These are phyloP conservation scores for Xiphophorus birchmanni DNA, from an alignment of 2,797 vertebrate genomes.

Conservation along the genomic window DNA sequence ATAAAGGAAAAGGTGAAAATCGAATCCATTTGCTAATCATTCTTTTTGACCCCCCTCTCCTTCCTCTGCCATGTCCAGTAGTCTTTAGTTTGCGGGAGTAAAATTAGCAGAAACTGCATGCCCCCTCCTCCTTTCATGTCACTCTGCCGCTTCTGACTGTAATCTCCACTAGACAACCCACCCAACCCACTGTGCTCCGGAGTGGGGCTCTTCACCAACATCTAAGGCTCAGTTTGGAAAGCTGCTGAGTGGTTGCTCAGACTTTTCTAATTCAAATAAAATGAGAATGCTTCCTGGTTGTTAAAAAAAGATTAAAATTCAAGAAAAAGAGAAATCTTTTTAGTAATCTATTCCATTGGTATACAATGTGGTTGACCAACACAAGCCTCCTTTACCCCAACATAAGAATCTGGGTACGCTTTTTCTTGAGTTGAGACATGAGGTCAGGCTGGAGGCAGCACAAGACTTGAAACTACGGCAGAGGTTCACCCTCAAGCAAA, in stretches of 20 bases:
- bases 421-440: background rate
- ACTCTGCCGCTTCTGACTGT: constrained; percentile 84
- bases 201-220: constrained; percentile 56
- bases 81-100: constrained; percentile 94
- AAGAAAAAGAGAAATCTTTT: background rate
- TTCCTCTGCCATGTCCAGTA: constrained; percentile 57
- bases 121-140: constrained; percentile 68
- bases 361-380: background rate
- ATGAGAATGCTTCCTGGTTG: background rate
- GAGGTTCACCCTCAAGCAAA: background rate
- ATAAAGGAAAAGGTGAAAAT: constrained; percentile 99
- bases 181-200: constrained; percentile 48
- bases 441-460: background rate
- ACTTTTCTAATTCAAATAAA: constrained; percentile 2
- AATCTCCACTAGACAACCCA: constrained; percentile 85
- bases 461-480: background rate
- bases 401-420: background rate
- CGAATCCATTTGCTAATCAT: constrained; percentile 92
- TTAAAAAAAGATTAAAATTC: background rate
- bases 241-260: constrained; percentile 33
- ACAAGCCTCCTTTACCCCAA: background rate
- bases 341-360: background rate
- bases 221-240: constrained; percentile 37
- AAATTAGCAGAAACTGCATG: constrained; percentile 97
- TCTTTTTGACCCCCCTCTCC: constrained; percentile 79